Evolutionary conservation across 2,888 invertebrate genomes (phyloP).

Genomic region (Oeneis ivallda): DNA sequence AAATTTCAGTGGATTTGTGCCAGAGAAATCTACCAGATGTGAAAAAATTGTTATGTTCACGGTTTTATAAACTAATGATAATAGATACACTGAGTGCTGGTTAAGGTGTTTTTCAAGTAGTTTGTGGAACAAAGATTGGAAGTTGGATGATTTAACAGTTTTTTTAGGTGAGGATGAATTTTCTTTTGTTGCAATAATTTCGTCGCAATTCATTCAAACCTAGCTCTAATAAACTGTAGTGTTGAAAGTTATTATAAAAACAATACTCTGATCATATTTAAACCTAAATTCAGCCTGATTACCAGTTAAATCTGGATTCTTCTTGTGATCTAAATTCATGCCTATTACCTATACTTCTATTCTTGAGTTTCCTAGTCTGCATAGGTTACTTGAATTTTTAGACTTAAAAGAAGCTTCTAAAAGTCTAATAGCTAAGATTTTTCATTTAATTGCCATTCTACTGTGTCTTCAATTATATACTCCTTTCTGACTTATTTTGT

Average conservation of each 20-base stretch:
- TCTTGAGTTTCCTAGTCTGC: not conserved
- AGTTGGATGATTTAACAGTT: slow-evolving; percentile 68
- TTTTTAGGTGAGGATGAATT: slow-evolving; percentile 59
- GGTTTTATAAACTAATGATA: slow-evolving; percentile 54
- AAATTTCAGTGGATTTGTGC: slow-evolving; percentile 73
- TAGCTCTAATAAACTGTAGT: slow-evolving; percentile 28
- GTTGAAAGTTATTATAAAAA: slow-evolving; percentile 13
- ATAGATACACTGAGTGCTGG: slow-evolving; percentile 45
- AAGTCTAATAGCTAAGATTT: not conserved
- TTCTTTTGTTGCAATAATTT: slow-evolving; percentile 43
- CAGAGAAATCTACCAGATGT: slow-evolving; percentile 61
- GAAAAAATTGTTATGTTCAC: slow-evolving; percentile 59
- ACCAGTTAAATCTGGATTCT: not conserved
- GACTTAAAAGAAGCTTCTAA: not conserved
- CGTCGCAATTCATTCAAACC: slow-evolving; percentile 36
- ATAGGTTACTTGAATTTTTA: not conserved
- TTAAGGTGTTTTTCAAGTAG: slow-evolving; percentile 39
- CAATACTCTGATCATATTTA: not conserved
- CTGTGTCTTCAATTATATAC: not conserved
- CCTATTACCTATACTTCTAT: not conserved
- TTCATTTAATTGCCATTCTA: not conserved
- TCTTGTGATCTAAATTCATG: not conserved
- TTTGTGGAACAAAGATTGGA: slow-evolving; percentile 41
- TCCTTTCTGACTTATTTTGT: not conserved
- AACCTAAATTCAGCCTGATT: not conserved